phyloP scores from a whole-genome alignment of 1,140 invertebrate genomes.

The Sipha flava region DNA sequence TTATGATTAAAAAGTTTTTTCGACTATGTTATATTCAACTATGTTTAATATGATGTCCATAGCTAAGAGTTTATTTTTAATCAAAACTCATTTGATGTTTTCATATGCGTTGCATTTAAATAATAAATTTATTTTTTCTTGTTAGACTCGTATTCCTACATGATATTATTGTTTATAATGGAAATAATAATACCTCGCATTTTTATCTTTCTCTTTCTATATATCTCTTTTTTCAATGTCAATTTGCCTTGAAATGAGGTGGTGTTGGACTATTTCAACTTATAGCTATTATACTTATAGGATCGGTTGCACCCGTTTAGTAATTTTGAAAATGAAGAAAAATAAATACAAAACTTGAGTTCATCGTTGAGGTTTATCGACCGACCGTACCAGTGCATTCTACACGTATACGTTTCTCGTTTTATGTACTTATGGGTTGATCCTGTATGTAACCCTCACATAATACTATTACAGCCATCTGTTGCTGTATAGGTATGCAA shows the following conservation, averaged over 20 bases:
- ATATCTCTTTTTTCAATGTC: no score
- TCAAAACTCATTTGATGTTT: no score
- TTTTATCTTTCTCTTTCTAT: no score
- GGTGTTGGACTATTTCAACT: not conserved
- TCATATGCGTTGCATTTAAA: no score
- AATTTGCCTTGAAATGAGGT: not conserved
- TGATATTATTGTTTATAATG: no score
- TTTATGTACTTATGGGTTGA: not conserved
- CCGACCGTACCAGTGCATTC: not conserved
- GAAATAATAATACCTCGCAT: no score
- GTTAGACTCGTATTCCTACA: no score
- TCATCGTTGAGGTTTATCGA: not conserved
- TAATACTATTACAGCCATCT: not conserved
- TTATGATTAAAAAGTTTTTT: no score
- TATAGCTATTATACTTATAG: not conserved
- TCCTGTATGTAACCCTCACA: not conserved
- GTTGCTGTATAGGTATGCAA: not conserved
- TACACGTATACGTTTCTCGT: not conserved
- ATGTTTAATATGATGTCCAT: no score
- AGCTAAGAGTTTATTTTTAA: no score
- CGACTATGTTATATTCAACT: no score
- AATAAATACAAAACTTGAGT: not conserved
- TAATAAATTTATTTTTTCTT: no score
- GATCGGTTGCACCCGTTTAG: not conserved
- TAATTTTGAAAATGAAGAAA: not conserved